These are phyloP conservation scores for Drosophila pseudotakahashii DNA, from an alignment of 2,888 invertebrate genomes.

Conservation along the genomic window DNA sequence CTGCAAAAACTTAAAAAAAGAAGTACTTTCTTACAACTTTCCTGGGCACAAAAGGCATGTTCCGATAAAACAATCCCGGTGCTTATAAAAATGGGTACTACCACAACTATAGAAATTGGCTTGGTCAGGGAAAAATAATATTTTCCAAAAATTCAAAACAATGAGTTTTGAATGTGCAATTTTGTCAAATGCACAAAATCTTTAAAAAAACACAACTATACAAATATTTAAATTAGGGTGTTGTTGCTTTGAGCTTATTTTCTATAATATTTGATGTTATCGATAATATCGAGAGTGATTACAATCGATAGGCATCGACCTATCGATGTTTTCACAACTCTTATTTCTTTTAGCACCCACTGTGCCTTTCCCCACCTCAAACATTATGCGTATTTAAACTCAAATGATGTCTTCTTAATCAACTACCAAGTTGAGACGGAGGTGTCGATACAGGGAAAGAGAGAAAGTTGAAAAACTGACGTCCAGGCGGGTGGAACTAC, in stretches of 20 bases:
- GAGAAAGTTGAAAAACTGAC: constrained; percentile 18
- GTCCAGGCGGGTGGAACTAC: constrained; percentile 45
- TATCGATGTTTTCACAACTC: no score
- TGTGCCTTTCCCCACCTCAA: constrained; percentile 16
- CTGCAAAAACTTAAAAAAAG: constrained; percentile 9
- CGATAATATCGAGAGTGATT: no score
- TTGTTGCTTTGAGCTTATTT: no score
- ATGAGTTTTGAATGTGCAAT: no score
- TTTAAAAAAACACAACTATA: no score
- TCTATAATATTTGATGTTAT: no score
- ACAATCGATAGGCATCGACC: no score
- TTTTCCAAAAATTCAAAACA: background rate
- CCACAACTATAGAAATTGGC: background rate
- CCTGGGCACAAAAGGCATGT: background rate
- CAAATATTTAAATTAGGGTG: no score
- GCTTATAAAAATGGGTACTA: background rate
- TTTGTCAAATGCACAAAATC: no score
- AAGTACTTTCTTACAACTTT: constrained; percentile 20
- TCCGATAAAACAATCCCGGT: constrained; percentile 7
- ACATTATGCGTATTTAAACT: constrained; percentile 65
- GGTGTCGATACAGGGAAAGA: background rate
- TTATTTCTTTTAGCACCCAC: constrained; percentile 16
- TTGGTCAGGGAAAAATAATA: no score
- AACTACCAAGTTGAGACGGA: constrained; percentile 48
- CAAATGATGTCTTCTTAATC: constrained; percentile 76